Evolutionary conservation across 2,888 invertebrate genomes (phyloP).

Genomic region (Salticus scenicus): DNA sequence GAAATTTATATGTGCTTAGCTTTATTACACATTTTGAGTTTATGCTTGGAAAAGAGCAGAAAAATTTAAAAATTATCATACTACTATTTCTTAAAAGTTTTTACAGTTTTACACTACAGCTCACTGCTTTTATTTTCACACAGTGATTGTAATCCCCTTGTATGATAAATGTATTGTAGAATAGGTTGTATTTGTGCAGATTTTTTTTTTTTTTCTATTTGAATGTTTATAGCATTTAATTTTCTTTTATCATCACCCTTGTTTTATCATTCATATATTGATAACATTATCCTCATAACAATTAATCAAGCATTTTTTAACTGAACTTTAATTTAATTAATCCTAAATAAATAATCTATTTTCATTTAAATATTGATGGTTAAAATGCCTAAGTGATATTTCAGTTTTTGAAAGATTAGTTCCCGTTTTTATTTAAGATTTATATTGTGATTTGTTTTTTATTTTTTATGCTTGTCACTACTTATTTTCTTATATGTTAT

Average conservation of each 20-base stretch:
- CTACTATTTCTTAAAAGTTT: neutral
- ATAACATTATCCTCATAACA: neutral
- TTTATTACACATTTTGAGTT: conserved; percentile 15
- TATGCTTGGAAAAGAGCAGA: conserved; percentile 32
- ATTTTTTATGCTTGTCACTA: neutral
- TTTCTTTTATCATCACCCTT: neutral
- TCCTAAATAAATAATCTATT: too few species aligned
- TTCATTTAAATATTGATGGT: neutral
- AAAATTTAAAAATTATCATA: too few species aligned
- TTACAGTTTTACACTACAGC: neutral
- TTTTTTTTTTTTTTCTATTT: neutral
- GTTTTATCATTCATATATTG: neutral
- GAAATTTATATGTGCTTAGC: conserved; percentile 17
- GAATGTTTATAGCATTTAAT: neutral
- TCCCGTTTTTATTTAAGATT: too few species aligned
- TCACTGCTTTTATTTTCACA: neutral
- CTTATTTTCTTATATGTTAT: too few species aligned
- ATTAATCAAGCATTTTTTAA: neutral
- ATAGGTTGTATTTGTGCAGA: conserved; percentile 3
- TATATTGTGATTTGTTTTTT: neutral
- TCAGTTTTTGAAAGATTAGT: too few species aligned
- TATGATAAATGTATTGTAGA: conserved; percentile 13
- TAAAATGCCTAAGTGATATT: neutral
- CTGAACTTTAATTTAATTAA: neutral
- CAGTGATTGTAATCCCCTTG: conserved; percentile 18